A percentile compares a stretch with the other conserved stretches of the same genome.
Conservation (phyloP, 2,888 invertebrate species). For the Brachyptera risi region DNA sequence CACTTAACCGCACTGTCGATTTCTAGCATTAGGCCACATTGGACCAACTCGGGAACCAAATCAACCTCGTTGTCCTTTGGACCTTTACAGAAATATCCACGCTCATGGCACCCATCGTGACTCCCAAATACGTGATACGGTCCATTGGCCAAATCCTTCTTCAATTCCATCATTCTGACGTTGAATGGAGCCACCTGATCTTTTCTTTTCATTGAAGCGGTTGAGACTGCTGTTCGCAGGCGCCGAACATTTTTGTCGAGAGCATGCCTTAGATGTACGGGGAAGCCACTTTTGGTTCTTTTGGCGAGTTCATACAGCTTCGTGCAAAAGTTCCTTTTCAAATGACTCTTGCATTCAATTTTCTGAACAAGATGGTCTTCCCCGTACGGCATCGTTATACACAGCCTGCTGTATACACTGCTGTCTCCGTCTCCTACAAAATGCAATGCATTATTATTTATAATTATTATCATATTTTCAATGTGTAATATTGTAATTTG, state of each 20-base stretch:
- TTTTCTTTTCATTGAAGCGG: not conserved
- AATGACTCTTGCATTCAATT: constrained; percentile 12
- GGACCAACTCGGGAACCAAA: not conserved
- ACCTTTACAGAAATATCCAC: not conserved
- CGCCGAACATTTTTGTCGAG: not conserved
- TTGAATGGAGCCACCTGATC: not conserved
- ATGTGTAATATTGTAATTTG: not conserved
- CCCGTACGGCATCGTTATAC: constrained; percentile 12
- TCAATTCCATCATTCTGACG: not conserved
- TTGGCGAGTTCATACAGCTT: not conserved
- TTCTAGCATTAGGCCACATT: not conserved
- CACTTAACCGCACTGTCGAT: not conserved
- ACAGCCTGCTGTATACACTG: constrained; percentile 11
- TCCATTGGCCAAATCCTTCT: not conserved
- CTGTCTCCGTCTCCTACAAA: constrained; percentile 20
- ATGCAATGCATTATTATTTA: not conserved
- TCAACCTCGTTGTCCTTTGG: not conserved
- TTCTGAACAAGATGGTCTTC: constrained; percentile 3
- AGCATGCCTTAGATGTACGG: not conserved
- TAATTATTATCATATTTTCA: not conserved
- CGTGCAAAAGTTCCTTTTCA: not conserved
- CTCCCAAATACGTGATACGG: not conserved
- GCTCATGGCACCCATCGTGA: not conserved
- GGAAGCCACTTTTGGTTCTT: not conserved
- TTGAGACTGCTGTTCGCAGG: not conserved